Evolutionary conservation across 2,888 invertebrate species (phyloP).

Genomic region (Thymelicus lineola): DNA sequence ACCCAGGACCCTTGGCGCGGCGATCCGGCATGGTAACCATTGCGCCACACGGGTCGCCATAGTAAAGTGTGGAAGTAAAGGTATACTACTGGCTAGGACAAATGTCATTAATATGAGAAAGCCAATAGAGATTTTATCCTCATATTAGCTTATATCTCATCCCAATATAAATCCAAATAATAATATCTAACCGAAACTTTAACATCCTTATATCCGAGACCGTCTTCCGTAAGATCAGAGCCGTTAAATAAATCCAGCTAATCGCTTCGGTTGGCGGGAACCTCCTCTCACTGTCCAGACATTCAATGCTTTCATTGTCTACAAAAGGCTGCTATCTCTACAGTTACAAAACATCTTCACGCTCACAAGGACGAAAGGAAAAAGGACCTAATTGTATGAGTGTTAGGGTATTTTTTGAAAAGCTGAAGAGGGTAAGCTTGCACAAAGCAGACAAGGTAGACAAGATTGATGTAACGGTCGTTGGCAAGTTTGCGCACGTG

Average conservation of each 20-base stretch:
- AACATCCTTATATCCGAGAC: conserved; percentile 46
- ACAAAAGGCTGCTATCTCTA: conserved; percentile 52
- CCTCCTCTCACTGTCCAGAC: conserved; percentile 70
- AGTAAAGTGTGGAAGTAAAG: no score
- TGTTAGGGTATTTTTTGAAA: conserved; percentile 49
- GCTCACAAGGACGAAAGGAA: conserved; percentile 40
- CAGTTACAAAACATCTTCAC: conserved; percentile 50
- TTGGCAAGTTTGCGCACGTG: conserved; percentile 78
- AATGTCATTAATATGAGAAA: no score
- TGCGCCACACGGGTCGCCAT: no score
- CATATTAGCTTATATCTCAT: no score
- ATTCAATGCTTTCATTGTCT: conserved; percentile 74
- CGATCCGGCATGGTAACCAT: no score
- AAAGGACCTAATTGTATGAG: conserved; percentile 47
- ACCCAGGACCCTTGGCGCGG: no score
- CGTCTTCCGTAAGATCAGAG: conserved; percentile 57
- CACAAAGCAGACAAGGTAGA: conserved; percentile 70
- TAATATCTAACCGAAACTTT: conserved; percentile 36
- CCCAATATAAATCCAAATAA: no score
- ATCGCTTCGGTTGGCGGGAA: conserved; percentile 64
- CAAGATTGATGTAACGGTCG: conserved; percentile 81
- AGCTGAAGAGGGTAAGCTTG: conserved; percentile 56
- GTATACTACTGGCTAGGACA: no score
- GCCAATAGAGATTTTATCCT: no score
- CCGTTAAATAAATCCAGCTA: conserved; percentile 79